phyloP scores from a whole-genome alignment of 2,888 invertebrate genomes.

The Thymelicus sylvestris region DNA sequence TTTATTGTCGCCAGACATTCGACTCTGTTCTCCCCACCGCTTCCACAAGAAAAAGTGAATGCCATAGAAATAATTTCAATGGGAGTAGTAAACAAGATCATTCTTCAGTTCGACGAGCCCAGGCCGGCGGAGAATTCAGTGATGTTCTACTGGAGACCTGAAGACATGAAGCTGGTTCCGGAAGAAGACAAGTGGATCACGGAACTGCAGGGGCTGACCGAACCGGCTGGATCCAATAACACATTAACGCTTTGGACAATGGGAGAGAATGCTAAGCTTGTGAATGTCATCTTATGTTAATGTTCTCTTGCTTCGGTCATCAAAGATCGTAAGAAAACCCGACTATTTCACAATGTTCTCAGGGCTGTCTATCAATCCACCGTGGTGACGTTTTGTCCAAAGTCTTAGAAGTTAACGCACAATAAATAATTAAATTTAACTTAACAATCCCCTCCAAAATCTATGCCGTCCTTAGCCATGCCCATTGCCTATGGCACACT shows the following conservation, averaged over 20 bases:
- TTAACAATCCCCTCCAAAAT: no score
- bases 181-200: conserved; percentile 11
- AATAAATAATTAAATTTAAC: no score
- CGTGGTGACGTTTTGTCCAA: no score
- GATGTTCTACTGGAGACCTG: conserved; percentile 12
- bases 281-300: neutral
- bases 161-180: neutral
- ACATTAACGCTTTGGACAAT: conserved; percentile 12
- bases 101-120: conserved; percentile 83
- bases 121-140: conserved; percentile 82
- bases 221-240: neutral
- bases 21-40: conserved; percentile 80
- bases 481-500: no score
- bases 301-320: no score
- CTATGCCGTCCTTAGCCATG: no score
- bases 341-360: no score
- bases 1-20: conserved; percentile 52
- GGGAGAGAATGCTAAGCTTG: conserved; percentile 17
- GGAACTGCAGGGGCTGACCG: neutral
- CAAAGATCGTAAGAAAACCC: no score
- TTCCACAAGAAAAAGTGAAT: conserved; percentile 78
- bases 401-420: no score
- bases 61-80: conserved; percentile 85
- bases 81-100: conserved; percentile 88
- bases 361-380: no score